Conservation (phyloP, 2,113 vertebrate genomes). For the Orthonyx spaldingii region DNA sequence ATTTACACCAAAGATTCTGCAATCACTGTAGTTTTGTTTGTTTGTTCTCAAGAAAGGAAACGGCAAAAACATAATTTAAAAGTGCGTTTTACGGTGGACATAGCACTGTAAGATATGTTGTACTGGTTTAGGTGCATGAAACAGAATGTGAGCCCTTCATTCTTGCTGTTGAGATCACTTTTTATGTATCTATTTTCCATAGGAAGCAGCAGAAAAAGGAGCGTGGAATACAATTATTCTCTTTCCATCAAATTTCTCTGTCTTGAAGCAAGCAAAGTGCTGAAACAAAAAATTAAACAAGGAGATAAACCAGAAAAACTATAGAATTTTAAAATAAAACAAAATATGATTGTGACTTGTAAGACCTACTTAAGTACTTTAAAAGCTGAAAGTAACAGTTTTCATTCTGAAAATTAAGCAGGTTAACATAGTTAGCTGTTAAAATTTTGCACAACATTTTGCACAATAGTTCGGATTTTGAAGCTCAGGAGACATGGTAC, state of each 20-base stretch:
- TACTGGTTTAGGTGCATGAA: neutral
- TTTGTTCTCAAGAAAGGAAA: neutral
- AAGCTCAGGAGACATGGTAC: neutral
- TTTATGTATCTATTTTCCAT: neutral
- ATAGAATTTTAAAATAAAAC: neutral
- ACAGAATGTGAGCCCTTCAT: neutral
- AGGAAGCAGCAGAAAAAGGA: neutral
- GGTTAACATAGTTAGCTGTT: neutral
- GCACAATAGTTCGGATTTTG: neutral
- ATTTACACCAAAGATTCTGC: neutral
- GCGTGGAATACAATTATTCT: neutral
- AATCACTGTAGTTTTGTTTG: neutral
- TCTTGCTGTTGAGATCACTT: neutral
- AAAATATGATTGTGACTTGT: neutral
- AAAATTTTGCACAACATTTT: neutral
- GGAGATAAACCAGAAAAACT: neutral
- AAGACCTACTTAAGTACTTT: neutral
- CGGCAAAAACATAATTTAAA: neutral
- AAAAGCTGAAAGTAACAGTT: neutral
- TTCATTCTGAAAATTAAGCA: neutral
- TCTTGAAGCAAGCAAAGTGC: neutral
- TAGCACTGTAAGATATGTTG: rapidly evolving
- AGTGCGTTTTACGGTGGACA: neutral
- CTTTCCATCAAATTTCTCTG: neutral
- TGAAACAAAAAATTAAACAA: neutral